Evolutionary conservation across 1,140 invertebrate genomes (phyloP).

Genomic region (Chymomyza costata): DNA sequence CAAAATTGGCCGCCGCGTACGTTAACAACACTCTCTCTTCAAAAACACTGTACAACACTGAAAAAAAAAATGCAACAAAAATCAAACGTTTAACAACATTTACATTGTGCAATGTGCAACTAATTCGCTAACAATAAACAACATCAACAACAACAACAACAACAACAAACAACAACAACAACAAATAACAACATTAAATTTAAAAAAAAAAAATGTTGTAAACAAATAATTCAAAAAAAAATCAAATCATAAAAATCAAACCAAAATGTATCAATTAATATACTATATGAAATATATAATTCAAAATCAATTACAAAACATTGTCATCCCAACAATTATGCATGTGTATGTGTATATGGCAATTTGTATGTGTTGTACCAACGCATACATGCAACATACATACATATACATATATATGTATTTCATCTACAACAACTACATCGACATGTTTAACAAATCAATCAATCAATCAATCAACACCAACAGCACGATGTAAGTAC

Average conservation of each 20-base stretch:
- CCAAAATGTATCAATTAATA: constrained; percentile 19
- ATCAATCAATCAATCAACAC: constrained; percentile 55
- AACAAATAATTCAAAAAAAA: constrained; percentile 20
- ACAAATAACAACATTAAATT: constrained; percentile 20
- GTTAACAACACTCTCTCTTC: too few species aligned
- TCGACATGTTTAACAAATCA: constrained; percentile 62
- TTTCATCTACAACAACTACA: constrained; percentile 50
- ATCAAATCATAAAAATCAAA: constrained; percentile 17
- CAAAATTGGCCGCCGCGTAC: too few species aligned
- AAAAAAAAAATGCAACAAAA: too few species aligned
- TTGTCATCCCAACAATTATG: constrained; percentile 37
- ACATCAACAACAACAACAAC: constrained; percentile 23
- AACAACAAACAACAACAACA: constrained; percentile 21
- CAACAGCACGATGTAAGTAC: constrained; percentile 75
- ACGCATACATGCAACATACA: constrained; percentile 20
- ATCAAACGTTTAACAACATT: too few species aligned
- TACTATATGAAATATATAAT: constrained; percentile 33
- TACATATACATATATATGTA: constrained; percentile 29
- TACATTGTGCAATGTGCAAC: too few species aligned
- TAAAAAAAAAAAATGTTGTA: constrained; percentile 18
- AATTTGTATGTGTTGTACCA: constrained; percentile 18
- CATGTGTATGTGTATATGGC: constrained; percentile 38
- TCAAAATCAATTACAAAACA: constrained; percentile 23
- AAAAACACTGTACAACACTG: too few species aligned
- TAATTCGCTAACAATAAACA: constrained; percentile 22